Percentiles rank a stretch among this genome's conserved stretches.
Evolutionary conservation across 2,888 invertebrate genomes (phyloP).

Genomic region (Pyralis farinalis): DNA sequence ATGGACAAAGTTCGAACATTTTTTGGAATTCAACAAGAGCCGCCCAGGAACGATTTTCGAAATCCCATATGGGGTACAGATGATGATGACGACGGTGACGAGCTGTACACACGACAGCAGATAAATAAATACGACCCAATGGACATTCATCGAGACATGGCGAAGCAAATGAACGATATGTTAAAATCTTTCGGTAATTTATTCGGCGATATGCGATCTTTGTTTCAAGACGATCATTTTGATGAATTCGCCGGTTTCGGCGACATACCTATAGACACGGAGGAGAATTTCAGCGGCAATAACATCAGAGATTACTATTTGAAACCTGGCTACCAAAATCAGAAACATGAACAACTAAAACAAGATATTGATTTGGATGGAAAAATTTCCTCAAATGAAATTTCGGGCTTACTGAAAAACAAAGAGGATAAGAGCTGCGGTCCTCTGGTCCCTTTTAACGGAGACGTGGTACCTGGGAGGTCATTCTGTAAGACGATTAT

Average conservation of each 20-base stretch:
- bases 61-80: constrained; percentile 74
- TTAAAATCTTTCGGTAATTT: constrained; percentile 55
- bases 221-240: constrained; percentile 43
- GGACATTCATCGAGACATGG: constrained; percentile 52
- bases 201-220: constrained; percentile 56
- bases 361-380: constrained; percentile 66
- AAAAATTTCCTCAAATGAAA: constrained; percentile 63
- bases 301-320: constrained; percentile 63
- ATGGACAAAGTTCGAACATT: constrained; percentile 58
- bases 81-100: constrained; percentile 68
- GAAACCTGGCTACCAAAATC: constrained; percentile 62
- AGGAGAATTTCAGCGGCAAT: constrained; percentile 36
- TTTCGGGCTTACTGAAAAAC: constrained; percentile 59
- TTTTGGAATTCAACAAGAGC: constrained; percentile 50
- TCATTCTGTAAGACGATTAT: constrained; percentile 68
- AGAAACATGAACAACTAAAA: constrained; percentile 34
- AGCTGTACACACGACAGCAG: constrained; percentile 54
- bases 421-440: constrained; percentile 34
- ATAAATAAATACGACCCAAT: constrained; percentile 37
- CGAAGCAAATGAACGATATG: constrained; percentile 61
- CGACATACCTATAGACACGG: constrained; percentile 26
- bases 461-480: constrained; percentile 49
- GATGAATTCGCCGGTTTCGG: constrained; percentile 30
- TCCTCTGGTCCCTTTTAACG: constrained; percentile 39
- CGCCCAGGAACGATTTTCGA: constrained; percentile 66